phyloP scores from a whole-genome alignment of 1,140 invertebrate genomes.

The Nephila pilipes region DNA sequence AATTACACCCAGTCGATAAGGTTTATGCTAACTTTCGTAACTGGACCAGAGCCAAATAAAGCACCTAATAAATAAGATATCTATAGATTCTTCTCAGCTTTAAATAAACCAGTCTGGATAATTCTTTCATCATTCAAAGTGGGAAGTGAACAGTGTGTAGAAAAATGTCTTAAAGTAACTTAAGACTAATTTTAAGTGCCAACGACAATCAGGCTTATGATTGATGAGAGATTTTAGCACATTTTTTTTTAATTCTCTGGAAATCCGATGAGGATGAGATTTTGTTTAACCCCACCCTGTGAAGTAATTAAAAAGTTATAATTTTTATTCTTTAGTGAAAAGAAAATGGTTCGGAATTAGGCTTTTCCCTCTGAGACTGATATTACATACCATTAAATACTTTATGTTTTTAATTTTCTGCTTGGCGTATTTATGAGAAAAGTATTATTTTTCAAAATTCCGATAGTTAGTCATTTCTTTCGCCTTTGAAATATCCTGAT shows the following conservation, averaged over 20 bases:
- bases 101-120: conserved; percentile 1
- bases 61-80: neutral
- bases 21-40: neutral
- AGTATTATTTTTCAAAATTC: too few species aligned
- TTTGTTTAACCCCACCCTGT: neutral
- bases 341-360: neutral
- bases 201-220: neutral
- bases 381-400: too few species aligned
- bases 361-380: too few species aligned
- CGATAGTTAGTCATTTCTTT: too few species aligned
- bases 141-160: neutral
- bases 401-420: too few species aligned
- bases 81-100: neutral
- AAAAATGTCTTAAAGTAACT: conserved; percentile 11
- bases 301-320: neutral
- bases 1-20: neutral
- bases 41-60: neutral
- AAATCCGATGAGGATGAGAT: neutral
- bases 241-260: neutral
- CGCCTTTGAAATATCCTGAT: too few species aligned
- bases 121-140: neutral
- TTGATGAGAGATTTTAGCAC: neutral
- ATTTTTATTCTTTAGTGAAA: neutral
- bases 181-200: conserved; percentile 16
- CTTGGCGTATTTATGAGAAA: too few species aligned